Evolutionary conservation across 2,888 invertebrate species (phyloP).

Genomic region (Macrosoma leucophasiata): DNA sequence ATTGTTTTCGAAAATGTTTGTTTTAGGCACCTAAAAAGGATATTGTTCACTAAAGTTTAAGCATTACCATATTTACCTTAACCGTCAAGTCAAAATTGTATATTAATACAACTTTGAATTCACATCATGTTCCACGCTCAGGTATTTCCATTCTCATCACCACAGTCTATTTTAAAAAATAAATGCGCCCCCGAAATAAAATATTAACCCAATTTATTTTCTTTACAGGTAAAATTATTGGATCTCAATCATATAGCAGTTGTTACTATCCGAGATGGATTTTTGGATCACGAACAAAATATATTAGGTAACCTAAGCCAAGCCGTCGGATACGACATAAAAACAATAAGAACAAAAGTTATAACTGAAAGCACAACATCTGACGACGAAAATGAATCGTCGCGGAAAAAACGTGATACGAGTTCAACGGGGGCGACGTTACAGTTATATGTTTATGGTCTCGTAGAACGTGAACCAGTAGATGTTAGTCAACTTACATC

Average conservation of each 20-base stretch:
- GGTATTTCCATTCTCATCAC: conserved; percentile 8
- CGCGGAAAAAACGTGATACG: conserved; percentile 31
- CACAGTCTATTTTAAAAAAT: too few relatives aligned
- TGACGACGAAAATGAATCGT: too few relatives aligned
- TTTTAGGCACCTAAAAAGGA: conserved; percentile 17
- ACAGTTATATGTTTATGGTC: conserved; percentile 55
- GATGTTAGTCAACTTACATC: conserved; percentile 38
- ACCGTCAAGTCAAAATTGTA: conserved; percentile 25
- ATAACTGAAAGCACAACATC: too few relatives aligned
- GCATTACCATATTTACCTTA: conserved; percentile 28
- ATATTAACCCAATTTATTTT: conserved; percentile 18
- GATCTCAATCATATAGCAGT: conserved; percentile 55
- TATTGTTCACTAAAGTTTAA: conserved; percentile 24
- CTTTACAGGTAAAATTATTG: conserved; percentile 62
- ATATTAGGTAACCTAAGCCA: conserved; percentile 44
- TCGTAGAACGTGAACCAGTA: conserved; percentile 47
- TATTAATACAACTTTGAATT: conserved; percentile 24
- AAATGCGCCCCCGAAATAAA: too few relatives aligned
- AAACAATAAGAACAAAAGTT: conserved; percentile 51
- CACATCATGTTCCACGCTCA: conserved; percentile 20
- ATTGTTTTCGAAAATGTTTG: conserved; percentile 9
- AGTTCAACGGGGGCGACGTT: conserved; percentile 37
- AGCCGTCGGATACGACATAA: conserved; percentile 55
- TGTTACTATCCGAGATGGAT: conserved; percentile 50
- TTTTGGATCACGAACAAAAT: conserved; percentile 50